Conservation (phyloP, 2,888 invertebrate genomes). For the Lysandra coridon region DNA sequence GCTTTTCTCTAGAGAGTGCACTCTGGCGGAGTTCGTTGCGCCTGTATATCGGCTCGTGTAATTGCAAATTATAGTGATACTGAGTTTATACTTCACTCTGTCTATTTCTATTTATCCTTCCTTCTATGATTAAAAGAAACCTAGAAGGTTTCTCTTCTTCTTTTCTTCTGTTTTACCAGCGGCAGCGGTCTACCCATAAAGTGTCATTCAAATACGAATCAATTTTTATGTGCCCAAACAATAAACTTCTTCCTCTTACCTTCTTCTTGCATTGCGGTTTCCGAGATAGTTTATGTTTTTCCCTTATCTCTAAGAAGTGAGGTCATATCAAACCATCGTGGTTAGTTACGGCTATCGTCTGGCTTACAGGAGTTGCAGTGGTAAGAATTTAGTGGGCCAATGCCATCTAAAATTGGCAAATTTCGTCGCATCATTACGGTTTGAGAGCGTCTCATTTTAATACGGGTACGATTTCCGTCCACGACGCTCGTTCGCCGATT, state of each 20-base stretch:
- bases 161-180: not conserved
- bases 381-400: not conserved
- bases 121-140: not conserved
- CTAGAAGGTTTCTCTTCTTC: not conserved
- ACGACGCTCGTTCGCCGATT: constrained; percentile 1
- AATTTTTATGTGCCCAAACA: too few species aligned
- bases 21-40: constrained; percentile 58
- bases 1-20: constrained; percentile 68
- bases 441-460: constrained; percentile 18
- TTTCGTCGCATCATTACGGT: constrained; percentile 2
- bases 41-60: constrained; percentile 38
- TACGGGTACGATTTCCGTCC: constrained; percentile 9
- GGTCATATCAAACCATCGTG: not conserved
- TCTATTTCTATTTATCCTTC: not conserved
- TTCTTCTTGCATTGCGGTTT: not conserved
- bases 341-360: not conserved
- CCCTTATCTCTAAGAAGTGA: too few species aligned
- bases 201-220: too few species aligned
- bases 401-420: constrained; percentile 7
- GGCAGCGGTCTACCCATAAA: not conserved
- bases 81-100: not conserved
- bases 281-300: too few species aligned
- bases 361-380: not conserved
- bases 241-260: too few species aligned
- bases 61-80: constrained; percentile 26